Evolutionary conservation across 2,113 vertebrate species (phyloP).

Genomic region (Mesoclemmys tuberculata): DNA sequence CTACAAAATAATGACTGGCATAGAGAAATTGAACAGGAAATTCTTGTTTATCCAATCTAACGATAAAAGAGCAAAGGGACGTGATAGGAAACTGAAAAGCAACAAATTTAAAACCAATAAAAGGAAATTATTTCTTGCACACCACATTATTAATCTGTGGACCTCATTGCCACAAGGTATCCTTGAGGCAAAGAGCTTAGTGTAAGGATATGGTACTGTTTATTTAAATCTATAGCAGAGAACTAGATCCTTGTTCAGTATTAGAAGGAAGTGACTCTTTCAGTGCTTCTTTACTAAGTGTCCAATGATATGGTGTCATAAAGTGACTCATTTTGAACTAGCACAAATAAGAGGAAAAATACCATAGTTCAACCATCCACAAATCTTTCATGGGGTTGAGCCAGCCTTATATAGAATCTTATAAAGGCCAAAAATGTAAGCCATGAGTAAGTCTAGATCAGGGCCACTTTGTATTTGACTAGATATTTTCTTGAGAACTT

Average conservation of each 20-base stretch:
- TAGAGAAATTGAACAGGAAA: neutral
- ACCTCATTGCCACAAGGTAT: neutral
- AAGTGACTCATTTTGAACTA: conserved; percentile 15
- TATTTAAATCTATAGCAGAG: neutral
- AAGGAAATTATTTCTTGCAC: neutral
- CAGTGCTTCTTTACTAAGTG: neutral
- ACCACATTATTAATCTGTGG: neutral
- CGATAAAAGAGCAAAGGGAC: neutral
- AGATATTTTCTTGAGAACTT: conserved; percentile 64
- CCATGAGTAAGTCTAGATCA: neutral
- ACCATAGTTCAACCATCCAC: neutral
- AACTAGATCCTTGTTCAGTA: neutral
- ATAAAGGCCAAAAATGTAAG: conserved; percentile 32
- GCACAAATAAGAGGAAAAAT: conserved; percentile 22
- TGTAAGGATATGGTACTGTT: neutral
- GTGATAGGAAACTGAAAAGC: neutral
- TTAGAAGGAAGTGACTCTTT: neutral
- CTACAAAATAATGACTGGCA: neutral
- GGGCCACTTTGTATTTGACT: conserved; percentile 22
- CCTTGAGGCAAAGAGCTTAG: neutral
- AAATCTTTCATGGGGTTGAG: conserved; percentile 5
- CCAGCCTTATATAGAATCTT: neutral
- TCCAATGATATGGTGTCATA: conserved; percentile 14
- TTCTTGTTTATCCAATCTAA: neutral
- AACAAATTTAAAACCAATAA: neutral